Evolutionary conservation across 1,140 invertebrate genomes (phyloP).

Genomic region (Nasonia giraulti): DNA sequence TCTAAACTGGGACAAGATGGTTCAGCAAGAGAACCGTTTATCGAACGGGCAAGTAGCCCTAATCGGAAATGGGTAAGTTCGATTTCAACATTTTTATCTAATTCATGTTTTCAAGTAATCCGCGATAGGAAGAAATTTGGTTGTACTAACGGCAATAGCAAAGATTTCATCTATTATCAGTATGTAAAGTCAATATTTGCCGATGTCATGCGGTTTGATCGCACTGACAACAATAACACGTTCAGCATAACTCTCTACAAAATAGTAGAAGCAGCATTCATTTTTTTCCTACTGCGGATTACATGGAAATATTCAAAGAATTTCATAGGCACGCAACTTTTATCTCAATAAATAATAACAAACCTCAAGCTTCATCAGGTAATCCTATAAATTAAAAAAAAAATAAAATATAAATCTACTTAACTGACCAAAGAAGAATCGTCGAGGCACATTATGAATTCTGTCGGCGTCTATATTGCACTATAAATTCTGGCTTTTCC

Average conservation of each 20-base stretch:
- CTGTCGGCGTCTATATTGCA: too few species aligned
- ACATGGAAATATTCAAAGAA: too few species aligned
- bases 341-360: background rate
- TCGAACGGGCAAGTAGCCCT: slow-evolving; percentile 58
- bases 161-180: too few species aligned
- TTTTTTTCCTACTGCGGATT: too few species aligned
- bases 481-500: too few species aligned
- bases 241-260: too few species aligned
- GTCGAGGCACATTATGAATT: background rate
- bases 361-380: background rate
- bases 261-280: too few species aligned
- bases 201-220: too few species aligned
- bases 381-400: background rate
- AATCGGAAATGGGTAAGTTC: slow-evolving; percentile 57
- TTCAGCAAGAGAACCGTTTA: slow-evolving; percentile 55
- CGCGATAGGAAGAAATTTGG: too few species aligned
- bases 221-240: too few species aligned
- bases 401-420: background rate
- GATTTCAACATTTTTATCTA: background rate
- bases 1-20: slow-evolving; percentile 43
- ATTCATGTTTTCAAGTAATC: background rate
- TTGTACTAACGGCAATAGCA: too few species aligned
- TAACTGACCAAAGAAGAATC: background rate
- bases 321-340: background rate
- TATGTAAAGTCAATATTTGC: too few species aligned